phyloP scores from a whole-genome alignment of 2,888 invertebrate species.

The Idaea dimidiata region DNA sequence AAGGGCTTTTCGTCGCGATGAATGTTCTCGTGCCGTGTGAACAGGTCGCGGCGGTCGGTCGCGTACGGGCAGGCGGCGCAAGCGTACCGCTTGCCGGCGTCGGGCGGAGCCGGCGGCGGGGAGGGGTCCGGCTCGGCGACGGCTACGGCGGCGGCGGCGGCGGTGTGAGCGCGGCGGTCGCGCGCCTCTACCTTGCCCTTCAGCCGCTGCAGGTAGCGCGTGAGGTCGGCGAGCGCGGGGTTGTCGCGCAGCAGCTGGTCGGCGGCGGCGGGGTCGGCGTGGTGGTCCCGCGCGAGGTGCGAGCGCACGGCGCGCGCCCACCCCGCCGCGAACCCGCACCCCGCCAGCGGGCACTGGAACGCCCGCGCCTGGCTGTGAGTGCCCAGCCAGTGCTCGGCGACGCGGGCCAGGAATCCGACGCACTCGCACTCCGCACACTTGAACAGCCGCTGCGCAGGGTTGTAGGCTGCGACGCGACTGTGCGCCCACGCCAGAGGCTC shows the following conservation, averaged over 20 bases:
- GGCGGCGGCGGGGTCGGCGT: conserved; percentile 82
- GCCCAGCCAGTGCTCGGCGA: conserved; percentile 89
- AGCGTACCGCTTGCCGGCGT: conserved; percentile 86
- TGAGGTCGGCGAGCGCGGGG: conserved; percentile 87
- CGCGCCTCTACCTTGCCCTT: conserved; percentile 77
- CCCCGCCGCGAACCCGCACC: conserved; percentile 87
- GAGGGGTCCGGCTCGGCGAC: conserved; percentile 19
- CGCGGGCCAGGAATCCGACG: conserved; percentile 86
- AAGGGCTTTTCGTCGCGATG: conserved; percentile 96
- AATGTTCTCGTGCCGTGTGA: conserved; percentile 95
- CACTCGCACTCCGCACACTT: conserved; percentile 88
- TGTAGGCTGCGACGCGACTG: conserved; percentile 90
- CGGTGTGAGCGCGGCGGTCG: conserved; percentile 16
- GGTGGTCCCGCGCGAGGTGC: conserved; percentile 87
- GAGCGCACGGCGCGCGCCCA: conserved; percentile 88
- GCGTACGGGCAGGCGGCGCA: conserved; percentile 95
- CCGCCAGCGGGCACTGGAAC: conserved; percentile 84
- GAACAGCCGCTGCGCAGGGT: conserved; percentile 87
- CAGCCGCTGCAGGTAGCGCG: conserved; percentile 85
- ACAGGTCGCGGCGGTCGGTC: conserved; percentile 94
- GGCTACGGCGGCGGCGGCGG: conserved; percentile 23
- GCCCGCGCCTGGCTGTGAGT: conserved; percentile 83
- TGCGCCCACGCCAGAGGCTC: conserved; percentile 87
- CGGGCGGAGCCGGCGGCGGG: conserved; percentile 33
- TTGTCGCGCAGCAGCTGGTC: conserved; percentile 85